phyloP scores from a whole-genome alignment of 2,113 vertebrate genomes.

The Aphelocoma coerulescens region DNA sequence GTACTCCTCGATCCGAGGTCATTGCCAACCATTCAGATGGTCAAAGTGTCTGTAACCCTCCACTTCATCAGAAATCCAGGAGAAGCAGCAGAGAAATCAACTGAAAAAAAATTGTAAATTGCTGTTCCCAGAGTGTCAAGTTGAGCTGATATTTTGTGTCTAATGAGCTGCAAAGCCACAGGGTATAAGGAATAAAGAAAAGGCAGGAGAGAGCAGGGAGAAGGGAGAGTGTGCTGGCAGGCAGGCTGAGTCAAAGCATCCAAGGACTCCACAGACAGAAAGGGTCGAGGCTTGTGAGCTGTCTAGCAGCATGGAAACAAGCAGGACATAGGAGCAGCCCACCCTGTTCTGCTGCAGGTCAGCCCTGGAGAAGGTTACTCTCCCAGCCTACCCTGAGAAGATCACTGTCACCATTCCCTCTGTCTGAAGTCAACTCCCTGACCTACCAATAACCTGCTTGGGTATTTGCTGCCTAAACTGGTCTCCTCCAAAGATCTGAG shows the following conservation, averaged over 20 bases:
- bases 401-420: background rate
- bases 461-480: background rate
- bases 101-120: conserved; percentile 5
- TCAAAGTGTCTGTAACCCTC: background rate
- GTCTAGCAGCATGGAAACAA: background rate
- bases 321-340: background rate
- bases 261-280: background rate
- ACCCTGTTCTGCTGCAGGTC: background rate
- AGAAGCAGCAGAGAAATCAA: conserved; percentile 5
- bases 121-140: background rate
- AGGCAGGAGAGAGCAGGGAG: background rate
- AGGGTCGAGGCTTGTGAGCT: background rate
- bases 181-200: conserved; percentile 1
- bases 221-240: background rate
- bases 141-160: conserved; percentile 3
- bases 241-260: background rate
- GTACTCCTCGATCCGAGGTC: background rate
- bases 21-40: conserved; percentile 19
- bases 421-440: background rate
- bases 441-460: background rate
- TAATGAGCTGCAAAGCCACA: conserved; percentile 47
- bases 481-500: background rate
- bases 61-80: background rate
- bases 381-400: background rate
- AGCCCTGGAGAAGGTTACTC: background rate